Percentiles rank a stretch among this genome's conserved stretches.
Conservation (phyloP, 2,113 vertebrate species). For the Actenoides lindsayi region DNA sequence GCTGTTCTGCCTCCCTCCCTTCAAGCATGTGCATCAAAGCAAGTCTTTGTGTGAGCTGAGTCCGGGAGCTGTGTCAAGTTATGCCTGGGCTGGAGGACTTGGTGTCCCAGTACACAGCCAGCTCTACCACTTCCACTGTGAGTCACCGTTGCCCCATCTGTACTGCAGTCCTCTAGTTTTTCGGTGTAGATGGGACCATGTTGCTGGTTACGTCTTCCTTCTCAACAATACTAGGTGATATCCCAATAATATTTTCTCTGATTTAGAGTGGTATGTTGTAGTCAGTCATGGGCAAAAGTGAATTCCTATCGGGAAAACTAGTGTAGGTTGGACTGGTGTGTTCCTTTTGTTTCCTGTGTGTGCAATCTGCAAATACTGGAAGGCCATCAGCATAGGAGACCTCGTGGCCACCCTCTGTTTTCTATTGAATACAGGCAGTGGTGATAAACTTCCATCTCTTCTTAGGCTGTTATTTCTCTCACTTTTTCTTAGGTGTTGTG, state of each 20-base stretch:
- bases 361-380: background rate
- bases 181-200: fast-evolving
- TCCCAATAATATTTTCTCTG: background rate
- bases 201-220: background rate
- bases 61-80: background rate
- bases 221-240: background rate
- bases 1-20: background rate
- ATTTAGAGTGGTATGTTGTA: background rate
- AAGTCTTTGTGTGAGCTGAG: background rate
- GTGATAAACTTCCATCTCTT: background rate
- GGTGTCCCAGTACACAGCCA: background rate
- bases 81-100: background rate
- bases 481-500: background rate
- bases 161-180: background rate
- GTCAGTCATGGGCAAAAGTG: background rate
- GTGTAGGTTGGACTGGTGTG: background rate
- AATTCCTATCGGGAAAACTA: background rate
- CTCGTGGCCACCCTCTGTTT: background rate
- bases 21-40: background rate
- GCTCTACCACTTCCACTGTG: background rate
- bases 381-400: background rate
- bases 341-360: background rate
- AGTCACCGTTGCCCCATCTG: background rate
- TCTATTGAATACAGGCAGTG: background rate
- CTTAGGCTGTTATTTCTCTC: background rate